Base-by-base conservation (phyloP, 2,797 vertebrate genomes). In the Acestrorhynchus altus region DNA sequence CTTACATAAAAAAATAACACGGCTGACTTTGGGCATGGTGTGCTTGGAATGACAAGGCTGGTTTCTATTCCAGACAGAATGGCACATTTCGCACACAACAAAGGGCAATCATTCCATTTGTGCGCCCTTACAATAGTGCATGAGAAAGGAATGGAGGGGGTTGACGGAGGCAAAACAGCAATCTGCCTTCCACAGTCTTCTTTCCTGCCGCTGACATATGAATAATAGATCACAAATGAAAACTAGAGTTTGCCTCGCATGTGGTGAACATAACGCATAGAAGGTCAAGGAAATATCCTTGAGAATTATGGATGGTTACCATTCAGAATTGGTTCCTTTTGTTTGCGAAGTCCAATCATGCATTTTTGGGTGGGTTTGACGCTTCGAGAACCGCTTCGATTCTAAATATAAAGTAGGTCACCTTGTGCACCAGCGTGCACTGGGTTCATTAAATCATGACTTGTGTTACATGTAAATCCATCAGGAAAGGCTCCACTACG, bases 141-240 rank as follows among this genome's bases (percentile, higher is more conserved):
- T 79, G 81, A 88, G 87, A 90, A 89, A 86, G 51, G 74, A 67
- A 81, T 78, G 31, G 20, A 10, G 13, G 65, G 47, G 51, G 11
- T 40, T 4, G 46, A 28, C 4, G 18, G 39, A 24, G 35, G n/a
- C 31, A 71, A 52, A 64, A 68, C 67, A 71, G 61, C 87, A 87
- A 90, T 90, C 86, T 86, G 83, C 85, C 84, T 89, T 83, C 83
- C 67, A 81, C 88, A 87, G 88, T 90, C 85, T 88, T 83, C 76
- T 66, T 88, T 85, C 86, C 81, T 90, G 88, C 86, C 76, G 85
- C 83, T 83, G 86, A 52, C 40, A 88, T 85, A 86, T 92, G 87
- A 92, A 92, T 92, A 92, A 93, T 91, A 93, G 90, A 93, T 93
- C 88, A 90, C 76, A 91, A 88, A 91, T 87, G 87, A 88, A 89